These are phyloP conservation scores for Eulemur albifrons DNA, from an alignment of 2,797 vertebrate genomes.

Conservation along the genomic window DNA sequence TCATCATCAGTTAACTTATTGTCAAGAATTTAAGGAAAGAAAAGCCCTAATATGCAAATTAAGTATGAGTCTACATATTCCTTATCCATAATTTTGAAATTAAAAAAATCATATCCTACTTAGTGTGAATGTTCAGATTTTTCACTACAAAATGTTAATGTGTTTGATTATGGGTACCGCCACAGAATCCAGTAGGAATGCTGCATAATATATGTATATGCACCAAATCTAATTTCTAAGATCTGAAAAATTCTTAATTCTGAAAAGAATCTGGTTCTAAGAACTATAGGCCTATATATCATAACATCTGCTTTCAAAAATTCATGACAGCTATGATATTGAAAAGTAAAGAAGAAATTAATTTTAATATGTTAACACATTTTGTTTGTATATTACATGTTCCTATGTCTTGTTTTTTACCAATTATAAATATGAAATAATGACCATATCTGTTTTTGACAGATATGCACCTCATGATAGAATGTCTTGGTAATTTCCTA, in stretches of 20 bases:
- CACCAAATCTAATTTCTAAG: background rate
- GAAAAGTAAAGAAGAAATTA: background rate
- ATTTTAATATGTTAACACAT: background rate
- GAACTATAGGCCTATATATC: background rate
- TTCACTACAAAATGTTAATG: background rate
- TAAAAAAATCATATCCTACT: background rate
- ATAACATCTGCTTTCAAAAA: background rate
- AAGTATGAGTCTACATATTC: background rate
- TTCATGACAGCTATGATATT: background rate
- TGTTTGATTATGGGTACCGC: background rate
- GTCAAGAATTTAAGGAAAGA: background rate
- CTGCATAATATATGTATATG: background rate
- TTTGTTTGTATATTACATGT: background rate
- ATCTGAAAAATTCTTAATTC: background rate
- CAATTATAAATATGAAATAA: constrained; percentile 1
- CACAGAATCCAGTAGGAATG: background rate
- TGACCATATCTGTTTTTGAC: background rate
- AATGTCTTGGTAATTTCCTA: background rate
- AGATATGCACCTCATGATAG: background rate
- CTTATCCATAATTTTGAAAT: constrained; percentile 1
- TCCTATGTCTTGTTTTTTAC: background rate
- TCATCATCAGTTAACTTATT: background rate
- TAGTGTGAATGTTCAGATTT: background rate
- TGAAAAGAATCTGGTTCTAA: background rate
- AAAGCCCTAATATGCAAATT: background rate